Conservation (phyloP, 2,797 vertebrate genomes). For the Antennarius maculatus region DNA sequence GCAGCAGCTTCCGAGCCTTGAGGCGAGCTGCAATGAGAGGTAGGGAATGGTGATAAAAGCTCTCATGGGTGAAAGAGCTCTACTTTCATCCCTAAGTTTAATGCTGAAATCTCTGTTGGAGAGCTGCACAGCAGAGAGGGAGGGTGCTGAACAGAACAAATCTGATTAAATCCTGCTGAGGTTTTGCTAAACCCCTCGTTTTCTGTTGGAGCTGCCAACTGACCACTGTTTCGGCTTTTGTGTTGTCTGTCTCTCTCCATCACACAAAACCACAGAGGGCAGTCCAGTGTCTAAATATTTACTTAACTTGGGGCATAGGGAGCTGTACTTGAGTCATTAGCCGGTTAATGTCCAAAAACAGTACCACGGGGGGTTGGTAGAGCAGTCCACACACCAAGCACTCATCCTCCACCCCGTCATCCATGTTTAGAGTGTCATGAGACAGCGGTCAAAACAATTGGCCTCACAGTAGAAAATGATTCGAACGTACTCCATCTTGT, state of each 20-base stretch:
- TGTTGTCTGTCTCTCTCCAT: constrained; percentile 55
- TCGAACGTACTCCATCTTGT: constrained; percentile 14
- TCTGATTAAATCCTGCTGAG: constrained; percentile 73
- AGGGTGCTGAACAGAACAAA: constrained; percentile 30
- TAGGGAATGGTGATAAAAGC: constrained; percentile 58
- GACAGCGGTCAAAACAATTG: constrained; percentile 26
- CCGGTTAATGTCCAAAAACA: constrained; percentile 80
- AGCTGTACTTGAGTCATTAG: constrained; percentile 76
- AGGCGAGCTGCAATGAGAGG: constrained; percentile 35
- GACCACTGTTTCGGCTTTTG: constrained; percentile 49
- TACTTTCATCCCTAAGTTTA: constrained; percentile 59
- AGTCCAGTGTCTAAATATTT: constrained; percentile 80
- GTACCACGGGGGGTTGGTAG: constrained; percentile 72
- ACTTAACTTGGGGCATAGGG: constrained; percentile 72
- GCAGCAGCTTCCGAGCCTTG: constrained; percentile 59
- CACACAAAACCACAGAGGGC: constrained; percentile 62
- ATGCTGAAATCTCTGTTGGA: constrained; percentile 54
- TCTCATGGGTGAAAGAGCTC: constrained; percentile 40
- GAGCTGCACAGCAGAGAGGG: constrained; percentile 43
- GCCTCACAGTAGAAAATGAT: constrained; percentile 39
- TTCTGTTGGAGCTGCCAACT: constrained; percentile 24
- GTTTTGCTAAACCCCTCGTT: constrained; percentile 39
- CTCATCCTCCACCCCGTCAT: constrained; percentile 38
- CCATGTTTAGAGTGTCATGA: constrained; percentile 14
- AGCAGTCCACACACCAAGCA: constrained; percentile 60